phyloP scores from a whole-genome alignment of 1,140 invertebrate genomes.

The Euborellia annulipes region DNA sequence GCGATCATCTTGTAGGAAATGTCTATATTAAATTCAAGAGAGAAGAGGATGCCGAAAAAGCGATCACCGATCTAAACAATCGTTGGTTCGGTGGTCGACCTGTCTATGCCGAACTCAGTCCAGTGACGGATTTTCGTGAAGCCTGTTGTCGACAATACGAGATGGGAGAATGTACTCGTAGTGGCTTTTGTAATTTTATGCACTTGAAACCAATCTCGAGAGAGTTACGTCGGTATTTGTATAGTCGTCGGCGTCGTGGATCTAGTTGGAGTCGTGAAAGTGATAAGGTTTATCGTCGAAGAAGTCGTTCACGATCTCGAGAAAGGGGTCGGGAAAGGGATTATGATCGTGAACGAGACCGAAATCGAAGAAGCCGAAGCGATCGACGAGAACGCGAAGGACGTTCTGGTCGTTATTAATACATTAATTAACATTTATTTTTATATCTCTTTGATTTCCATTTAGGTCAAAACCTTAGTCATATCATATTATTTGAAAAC shows the following conservation, averaged over 20 bases:
- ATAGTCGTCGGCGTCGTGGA: constrained; percentile 37
- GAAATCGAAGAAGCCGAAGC: constrained; percentile 1
- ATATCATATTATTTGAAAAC: too few species aligned
- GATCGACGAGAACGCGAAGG: constrained; percentile 9
- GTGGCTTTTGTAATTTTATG: constrained; percentile 99
- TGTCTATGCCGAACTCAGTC: constrained; percentile 93
- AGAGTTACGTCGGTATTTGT: constrained; percentile 67
- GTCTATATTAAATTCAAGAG: constrained; percentile 97
- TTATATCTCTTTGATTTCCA: too few species aligned
- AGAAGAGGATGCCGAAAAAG: constrained; percentile 96
- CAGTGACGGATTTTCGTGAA: constrained; percentile 97
- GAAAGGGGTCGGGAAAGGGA: background rate
- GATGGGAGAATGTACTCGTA: constrained; percentile 95
- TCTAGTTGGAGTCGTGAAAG: constrained; percentile 10
- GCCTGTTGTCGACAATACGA: constrained; percentile 98
- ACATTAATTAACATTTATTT: too few species aligned
- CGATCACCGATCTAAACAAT: constrained; percentile 91
- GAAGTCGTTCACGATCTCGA: background rate
- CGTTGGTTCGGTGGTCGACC: constrained; percentile 98
- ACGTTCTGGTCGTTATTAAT: constrained; percentile 6
- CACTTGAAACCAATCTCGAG: constrained; percentile 95
- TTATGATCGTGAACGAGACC: constrained; percentile 7
- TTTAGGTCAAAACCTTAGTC: too few species aligned
- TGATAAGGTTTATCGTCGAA: background rate
- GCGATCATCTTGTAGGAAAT: constrained; percentile 95